phyloP scores from a whole-genome alignment of 2,113 vertebrate species.

The Pterocles gutturalis region DNA sequence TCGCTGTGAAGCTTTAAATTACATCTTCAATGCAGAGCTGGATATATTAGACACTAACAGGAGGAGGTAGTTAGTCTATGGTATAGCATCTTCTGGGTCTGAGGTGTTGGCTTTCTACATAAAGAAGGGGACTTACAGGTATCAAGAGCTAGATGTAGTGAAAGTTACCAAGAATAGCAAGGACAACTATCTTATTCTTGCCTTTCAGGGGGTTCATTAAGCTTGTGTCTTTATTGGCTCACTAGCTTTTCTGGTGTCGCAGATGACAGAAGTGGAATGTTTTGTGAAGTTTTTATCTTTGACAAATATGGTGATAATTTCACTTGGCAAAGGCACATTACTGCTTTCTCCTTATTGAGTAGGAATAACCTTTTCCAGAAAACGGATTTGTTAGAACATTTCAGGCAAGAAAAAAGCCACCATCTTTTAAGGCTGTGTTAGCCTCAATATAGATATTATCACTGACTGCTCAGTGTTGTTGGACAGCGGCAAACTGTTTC shows the following conservation, averaged over 20 bases:
- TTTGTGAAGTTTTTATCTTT: background rate
- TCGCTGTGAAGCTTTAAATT: background rate
- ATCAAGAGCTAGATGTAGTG: background rate
- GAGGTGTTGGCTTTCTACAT: background rate
- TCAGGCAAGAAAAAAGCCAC: background rate
- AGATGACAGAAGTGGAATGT: background rate
- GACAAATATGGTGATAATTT: background rate
- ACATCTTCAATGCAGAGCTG: background rate
- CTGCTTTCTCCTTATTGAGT: background rate
- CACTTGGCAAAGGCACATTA: background rate
- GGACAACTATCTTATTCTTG: background rate
- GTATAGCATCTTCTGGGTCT: background rate
- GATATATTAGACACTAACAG: background rate
- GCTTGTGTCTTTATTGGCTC: background rate
- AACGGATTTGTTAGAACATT: background rate
- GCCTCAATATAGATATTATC: background rate
- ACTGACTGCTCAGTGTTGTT: background rate
- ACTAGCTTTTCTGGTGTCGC: background rate
- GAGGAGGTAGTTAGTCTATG: background rate
- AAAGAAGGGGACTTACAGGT: background rate
- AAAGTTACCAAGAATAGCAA: background rate
- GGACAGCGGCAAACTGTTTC: slow-evolving; percentile 12
- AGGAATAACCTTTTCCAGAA: background rate
- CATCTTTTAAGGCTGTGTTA: background rate
- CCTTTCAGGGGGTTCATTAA: background rate